These are phyloP conservation scores for Zaprionus gabonicus DNA, from an alignment of 1,140 invertebrate genomes.

Conservation along the genomic window DNA sequence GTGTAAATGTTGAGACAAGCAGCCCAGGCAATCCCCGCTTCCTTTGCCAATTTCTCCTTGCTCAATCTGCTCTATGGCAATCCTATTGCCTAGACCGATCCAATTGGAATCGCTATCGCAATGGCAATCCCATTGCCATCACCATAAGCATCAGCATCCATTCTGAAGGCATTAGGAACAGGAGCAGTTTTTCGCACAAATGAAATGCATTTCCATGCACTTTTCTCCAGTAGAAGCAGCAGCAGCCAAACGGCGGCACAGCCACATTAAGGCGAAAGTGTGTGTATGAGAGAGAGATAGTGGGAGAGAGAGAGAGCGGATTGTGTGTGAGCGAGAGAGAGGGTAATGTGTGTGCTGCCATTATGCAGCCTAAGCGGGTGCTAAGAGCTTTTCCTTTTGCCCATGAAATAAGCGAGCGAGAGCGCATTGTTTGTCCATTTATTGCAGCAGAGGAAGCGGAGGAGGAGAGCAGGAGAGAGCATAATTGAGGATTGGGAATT, in stretches of 20 bases:
- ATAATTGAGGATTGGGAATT: slow-evolving; percentile 15
- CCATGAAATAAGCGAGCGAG: slow-evolving; percentile 35
- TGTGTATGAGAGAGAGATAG: slow-evolving; percentile 10
- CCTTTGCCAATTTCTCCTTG: slow-evolving; percentile 10
- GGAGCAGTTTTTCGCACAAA: slow-evolving; percentile 45
- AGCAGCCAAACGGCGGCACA: slow-evolving; percentile 16
- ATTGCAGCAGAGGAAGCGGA: not conserved
- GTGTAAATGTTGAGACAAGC: slow-evolving; percentile 23
- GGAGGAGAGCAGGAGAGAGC: not conserved
- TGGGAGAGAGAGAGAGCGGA: slow-evolving; percentile 21
- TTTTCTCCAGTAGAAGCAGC: slow-evolving; percentile 50
- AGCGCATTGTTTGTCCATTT: slow-evolving; percentile 65
- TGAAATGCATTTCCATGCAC: slow-evolving; percentile 73
- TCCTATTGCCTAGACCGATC: slow-evolving; percentile 20
- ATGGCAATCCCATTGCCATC: slow-evolving; percentile 32
- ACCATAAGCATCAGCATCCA: slow-evolving; percentile 49
- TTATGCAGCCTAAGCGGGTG: slow-evolving; percentile 49
- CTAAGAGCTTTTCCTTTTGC: slow-evolving; percentile 75
- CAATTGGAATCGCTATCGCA: slow-evolving; percentile 8
- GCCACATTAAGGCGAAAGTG: slow-evolving; percentile 67
- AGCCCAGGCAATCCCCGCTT: slow-evolving; percentile 19
- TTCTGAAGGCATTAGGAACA: slow-evolving; percentile 43
- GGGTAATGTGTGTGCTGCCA: slow-evolving; percentile 32
- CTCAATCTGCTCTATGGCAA: slow-evolving; percentile 16
- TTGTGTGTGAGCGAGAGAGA: slow-evolving; percentile 25